Base-by-base conservation (phyloP, 2,888 invertebrate species). In the Sphinx pinastri region DNA sequence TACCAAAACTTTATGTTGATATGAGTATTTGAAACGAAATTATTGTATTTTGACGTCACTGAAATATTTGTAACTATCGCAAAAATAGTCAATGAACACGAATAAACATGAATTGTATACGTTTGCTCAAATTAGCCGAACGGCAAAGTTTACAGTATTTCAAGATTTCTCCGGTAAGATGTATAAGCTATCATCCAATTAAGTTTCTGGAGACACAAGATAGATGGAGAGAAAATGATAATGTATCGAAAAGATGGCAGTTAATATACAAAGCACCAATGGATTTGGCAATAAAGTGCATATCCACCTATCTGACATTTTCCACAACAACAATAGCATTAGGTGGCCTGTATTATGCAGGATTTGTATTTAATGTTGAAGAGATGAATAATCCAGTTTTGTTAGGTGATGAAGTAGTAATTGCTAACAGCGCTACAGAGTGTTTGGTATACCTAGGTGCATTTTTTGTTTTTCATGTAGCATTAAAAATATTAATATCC, bases 191-290 rank as follows among this genome's bases (percentile, higher is more conserved):
- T 51, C 85, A 89, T 76, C 90, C 89, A 52, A 71, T 86, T 0
- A 91, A 87, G 76, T 93, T 90, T 77, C 73, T 82, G 72, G 93
- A 92, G 74, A 77, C 83, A 2, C 85, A 94, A 78, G 82, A 89
- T 1, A 81, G 82, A 78, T 92, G 90, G 89, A 87, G 84, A 75
- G 81, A 84, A 73, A 85, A 79, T 60, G 93, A 94, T 75, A 83
- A 84, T 49, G 73, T 94, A 59, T 82, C 91, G 12, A 81, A 82
- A 75, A 77, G 82, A 31, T 94, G 90, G 88, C 83, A 92, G 55
- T 75, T 94, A 68, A 92, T 94, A 71, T 94, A 94, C 71, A 94
- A 92, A 81, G 92, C 90, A 6, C 93, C 94, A 1, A 91, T 94
- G 92, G 88, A 87, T 8, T 83, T 80, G 7, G 63, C 76, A 25